These are phyloP conservation scores for Myanophis thanlyinensis DNA, from an alignment of 2,113 vertebrate species.

Conservation along the genomic window DNA sequence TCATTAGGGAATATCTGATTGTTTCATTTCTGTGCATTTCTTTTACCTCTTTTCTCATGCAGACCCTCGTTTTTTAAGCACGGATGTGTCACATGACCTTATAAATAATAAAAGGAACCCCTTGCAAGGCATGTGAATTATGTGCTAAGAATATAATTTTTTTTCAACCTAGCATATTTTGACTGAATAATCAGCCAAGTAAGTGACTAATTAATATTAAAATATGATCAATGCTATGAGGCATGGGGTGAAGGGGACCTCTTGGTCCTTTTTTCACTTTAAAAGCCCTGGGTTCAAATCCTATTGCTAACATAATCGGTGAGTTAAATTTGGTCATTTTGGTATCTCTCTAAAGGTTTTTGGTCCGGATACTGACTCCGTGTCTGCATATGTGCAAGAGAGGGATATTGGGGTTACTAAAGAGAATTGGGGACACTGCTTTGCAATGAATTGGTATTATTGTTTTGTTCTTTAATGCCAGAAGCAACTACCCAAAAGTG, in stretches of 20 bases:
- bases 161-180: slow-evolving; percentile 76
- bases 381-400: neutral
- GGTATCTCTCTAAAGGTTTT: neutral
- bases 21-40: slow-evolving; percentile 86
- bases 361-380: neutral
- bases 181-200: slow-evolving; percentile 76
- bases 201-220: slow-evolving; percentile 77
- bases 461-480: neutral
- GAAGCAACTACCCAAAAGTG: neutral
- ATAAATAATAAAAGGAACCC: slow-evolving; percentile 83
- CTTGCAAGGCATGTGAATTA: slow-evolving; percentile 78
- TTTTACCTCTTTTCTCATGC: slow-evolving; percentile 83
- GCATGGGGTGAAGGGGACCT: slow-evolving; percentile 34
- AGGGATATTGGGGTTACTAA: neutral
- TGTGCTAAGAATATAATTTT: slow-evolving; percentile 81
- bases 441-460: neutral
- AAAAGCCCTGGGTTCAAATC: slow-evolving; percentile 47
- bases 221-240: slow-evolving; percentile 62
- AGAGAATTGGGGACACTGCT: neutral
- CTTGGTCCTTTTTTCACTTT: slow-evolving; percentile 52
- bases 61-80: slow-evolving; percentile 81
- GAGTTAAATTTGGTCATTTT: slow-evolving; percentile 10
- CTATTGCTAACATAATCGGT: slow-evolving; percentile 25
- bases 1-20: slow-evolving; percentile 86
- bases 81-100: slow-evolving; percentile 77